Conservation (phyloP, 2,797 vertebrate genomes). For the Monodelphis domestica region DNA sequence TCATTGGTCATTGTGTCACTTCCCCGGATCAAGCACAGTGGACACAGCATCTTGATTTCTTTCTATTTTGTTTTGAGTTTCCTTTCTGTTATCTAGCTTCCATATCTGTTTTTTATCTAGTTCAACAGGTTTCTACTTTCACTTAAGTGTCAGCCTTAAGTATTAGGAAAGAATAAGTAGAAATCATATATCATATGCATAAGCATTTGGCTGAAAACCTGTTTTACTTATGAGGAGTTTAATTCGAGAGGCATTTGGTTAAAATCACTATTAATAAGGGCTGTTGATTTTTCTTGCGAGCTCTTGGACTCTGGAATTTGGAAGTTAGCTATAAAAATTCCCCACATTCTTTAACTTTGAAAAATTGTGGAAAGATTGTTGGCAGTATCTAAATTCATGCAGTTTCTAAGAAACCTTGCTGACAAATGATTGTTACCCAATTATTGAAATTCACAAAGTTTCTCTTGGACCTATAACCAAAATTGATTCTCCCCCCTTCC, state of each 20-base stretch:
- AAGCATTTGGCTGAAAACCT: slow-evolving; percentile 25
- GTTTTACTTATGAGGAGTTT: slow-evolving; percentile 10
- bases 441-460: not conserved
- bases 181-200: not conserved
- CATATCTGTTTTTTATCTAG: slow-evolving; percentile 21
- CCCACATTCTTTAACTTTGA: slow-evolving; percentile 16
- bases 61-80: not conserved
- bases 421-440: not conserved
- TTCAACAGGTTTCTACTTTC: slow-evolving; percentile 10
- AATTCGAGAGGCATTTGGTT: not conserved
- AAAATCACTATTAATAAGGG: not conserved
- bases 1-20: not conserved
- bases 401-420: not conserved
- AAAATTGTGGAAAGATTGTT: slow-evolving; percentile 37
- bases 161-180: slow-evolving; percentile 5
- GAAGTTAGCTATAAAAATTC: slow-evolving; percentile 41
- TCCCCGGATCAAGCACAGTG: not conserved
- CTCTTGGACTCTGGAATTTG: slow-evolving; percentile 35
- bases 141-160: not conserved
- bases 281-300: not conserved
- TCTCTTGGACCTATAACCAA: not conserved
- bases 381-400: not conserved
- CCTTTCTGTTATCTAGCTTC: not conserved
- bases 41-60: not conserved
- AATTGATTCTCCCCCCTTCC: not conserved